These are phyloP conservation scores for Zaprionus taronus DNA, from an alignment of 1,140 invertebrate species.

Conservation along the genomic window DNA sequence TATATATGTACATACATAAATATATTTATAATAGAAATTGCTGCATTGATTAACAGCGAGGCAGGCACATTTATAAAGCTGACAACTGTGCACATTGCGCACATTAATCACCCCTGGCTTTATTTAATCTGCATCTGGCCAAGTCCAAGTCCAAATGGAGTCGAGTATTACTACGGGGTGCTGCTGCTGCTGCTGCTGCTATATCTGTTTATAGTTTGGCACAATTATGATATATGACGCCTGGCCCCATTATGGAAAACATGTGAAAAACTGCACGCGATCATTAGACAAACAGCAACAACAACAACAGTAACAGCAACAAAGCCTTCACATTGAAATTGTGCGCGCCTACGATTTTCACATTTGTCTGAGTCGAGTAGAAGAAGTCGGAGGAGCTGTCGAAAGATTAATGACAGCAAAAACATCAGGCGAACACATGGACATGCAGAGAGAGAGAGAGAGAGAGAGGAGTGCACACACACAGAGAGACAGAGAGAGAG, in stretches of 20 bases:
- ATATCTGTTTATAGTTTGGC: conserved; percentile 72
- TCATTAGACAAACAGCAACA: conserved; percentile 67
- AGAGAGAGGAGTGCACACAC: conserved; percentile 6
- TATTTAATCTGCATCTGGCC: conserved; percentile 62
- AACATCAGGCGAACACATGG: conserved; percentile 72
- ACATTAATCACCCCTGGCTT: conserved; percentile 68
- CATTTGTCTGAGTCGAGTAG: conserved; percentile 26
- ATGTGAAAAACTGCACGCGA: conserved; percentile 79
- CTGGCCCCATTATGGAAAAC: conserved; percentile 63
- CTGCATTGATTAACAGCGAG: conserved; percentile 57
- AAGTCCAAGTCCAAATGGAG: conserved; percentile 12
- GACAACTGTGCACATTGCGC: conserved; percentile 62
- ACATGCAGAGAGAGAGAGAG: conserved; percentile 23
- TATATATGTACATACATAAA: neutral
- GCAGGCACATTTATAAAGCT: conserved; percentile 62
- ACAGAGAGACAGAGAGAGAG: neutral
- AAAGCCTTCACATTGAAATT: conserved; percentile 81
- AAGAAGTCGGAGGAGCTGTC: conserved; percentile 41
- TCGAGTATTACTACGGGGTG: conserved; percentile 4
- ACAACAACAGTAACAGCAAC: conserved; percentile 38
- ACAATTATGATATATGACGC: conserved; percentile 80
- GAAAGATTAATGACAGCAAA: conserved; percentile 78
- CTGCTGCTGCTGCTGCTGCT: conserved; percentile 15
- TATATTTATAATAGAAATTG: conserved; percentile 34
- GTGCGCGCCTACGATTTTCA: conserved; percentile 56